Evolutionary conservation across 2,797 vertebrate species (phyloP).

Genomic region (Octomys mimax): DNA sequence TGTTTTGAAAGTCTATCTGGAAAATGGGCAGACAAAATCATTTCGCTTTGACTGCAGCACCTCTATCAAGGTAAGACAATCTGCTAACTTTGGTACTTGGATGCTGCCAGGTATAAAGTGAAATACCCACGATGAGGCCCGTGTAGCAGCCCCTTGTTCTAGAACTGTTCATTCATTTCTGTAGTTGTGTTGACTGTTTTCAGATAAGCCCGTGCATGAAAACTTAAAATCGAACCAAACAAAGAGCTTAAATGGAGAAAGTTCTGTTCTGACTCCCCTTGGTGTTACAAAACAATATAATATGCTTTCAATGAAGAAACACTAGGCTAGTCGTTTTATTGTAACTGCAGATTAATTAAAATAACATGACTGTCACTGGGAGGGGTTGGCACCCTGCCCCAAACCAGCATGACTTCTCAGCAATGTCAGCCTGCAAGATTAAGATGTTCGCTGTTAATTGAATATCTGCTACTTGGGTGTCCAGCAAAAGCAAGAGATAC

Average conservation of each 20-base stretch:
- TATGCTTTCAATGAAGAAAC: slow-evolving; percentile 60
- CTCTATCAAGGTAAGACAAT: slow-evolving; percentile 95
- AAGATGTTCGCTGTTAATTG: slow-evolving; percentile 83
- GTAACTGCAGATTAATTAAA: slow-evolving; percentile 79
- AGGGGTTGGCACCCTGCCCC: slow-evolving; percentile 80
- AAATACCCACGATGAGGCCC: background rate
- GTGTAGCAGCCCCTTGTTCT: background rate
- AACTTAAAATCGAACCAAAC: slow-evolving; percentile 50
- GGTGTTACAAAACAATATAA: slow-evolving; percentile 57
- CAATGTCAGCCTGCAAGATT: slow-evolving; percentile 82
- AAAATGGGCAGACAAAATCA: slow-evolving; percentile 99
- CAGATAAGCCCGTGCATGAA: background rate
- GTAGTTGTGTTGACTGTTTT: slow-evolving; percentile 44
- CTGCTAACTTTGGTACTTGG: background rate
- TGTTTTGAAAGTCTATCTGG: slow-evolving; percentile 98
- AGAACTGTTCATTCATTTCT: background rate
- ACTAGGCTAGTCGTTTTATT: slow-evolving; percentile 76
- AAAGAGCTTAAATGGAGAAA: slow-evolving; percentile 59
- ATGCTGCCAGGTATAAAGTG: background rate
- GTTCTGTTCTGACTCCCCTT: background rate
- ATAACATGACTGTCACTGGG: slow-evolving; percentile 69
- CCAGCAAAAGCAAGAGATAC: slow-evolving; percentile 64
- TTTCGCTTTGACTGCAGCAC: slow-evolving; percentile 98
- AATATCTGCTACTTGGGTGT: slow-evolving; percentile 79
- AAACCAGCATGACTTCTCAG: slow-evolving; percentile 82